Conservation (phyloP, 2,888 invertebrate genomes). For the Pristionchus japonicus region DNA sequence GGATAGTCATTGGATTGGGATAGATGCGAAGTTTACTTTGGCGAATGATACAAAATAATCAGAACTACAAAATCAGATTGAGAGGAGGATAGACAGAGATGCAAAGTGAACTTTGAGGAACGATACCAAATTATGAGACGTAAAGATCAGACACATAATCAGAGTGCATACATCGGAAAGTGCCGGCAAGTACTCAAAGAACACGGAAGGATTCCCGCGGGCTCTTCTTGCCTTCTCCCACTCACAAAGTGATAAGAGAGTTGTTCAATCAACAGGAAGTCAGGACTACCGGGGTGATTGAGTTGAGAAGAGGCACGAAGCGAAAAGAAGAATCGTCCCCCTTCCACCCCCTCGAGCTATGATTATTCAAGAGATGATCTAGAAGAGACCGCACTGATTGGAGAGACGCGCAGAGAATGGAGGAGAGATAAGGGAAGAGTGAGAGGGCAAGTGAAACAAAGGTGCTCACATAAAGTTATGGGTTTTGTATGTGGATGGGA, state of each 20-base stretch:
- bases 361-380: constrained; percentile 41
- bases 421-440: neutral
- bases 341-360: neutral
- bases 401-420: neutral
- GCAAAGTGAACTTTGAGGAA: neutral
- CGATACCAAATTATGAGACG: neutral
- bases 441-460: constrained; percentile 4
- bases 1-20: neutral
- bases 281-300: neutral
- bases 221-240: neutral
- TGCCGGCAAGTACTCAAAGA: neutral
- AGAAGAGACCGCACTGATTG: neutral
- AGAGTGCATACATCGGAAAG: neutral
- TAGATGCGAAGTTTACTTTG: neutral
- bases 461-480: constrained; percentile 4
- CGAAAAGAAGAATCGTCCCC: neutral
- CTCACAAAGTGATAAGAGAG: constrained; percentile 32
- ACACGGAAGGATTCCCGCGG: constrained; percentile 10
- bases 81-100: neutral
- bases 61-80: neutral
- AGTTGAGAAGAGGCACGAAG: neutral
- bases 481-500: constrained; percentile 4
- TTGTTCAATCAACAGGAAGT: constrained; percentile 38
- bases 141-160: neutral
- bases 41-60: neutral